phyloP scores from a whole-genome alignment of 1,140 invertebrate genomes.

The Saccostrea glomerata region DNA sequence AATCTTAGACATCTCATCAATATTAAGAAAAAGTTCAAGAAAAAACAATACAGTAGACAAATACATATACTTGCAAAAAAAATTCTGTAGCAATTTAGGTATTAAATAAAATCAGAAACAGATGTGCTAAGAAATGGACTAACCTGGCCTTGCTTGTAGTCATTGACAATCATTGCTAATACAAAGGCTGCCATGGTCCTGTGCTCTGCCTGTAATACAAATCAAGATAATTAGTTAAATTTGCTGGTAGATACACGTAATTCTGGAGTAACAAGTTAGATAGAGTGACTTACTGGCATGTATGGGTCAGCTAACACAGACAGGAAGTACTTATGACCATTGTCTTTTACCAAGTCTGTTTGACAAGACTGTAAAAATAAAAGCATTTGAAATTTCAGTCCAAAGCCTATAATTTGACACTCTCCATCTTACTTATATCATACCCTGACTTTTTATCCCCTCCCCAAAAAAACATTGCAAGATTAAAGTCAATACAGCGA shows the following conservation, averaged over 20 bases:
- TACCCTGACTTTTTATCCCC: neutral
- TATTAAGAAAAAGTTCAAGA: neutral
- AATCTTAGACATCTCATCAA: neutral
- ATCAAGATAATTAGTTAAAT: neutral
- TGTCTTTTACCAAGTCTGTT: conserved; percentile 95
- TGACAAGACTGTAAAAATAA: conserved; percentile 89
- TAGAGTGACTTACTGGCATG: conserved; percentile 85
- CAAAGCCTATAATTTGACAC: neutral
- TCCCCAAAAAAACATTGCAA: neutral
- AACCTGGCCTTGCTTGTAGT: conserved; percentile 84
- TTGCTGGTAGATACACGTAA: too few relatives aligned
- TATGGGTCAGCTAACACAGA: conserved; percentile 91
- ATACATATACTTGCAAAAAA: neutral
- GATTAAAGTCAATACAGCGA: neutral
- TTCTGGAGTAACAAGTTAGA: neutral
- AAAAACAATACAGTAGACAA: neutral
- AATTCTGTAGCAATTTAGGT: neutral
- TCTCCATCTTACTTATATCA: neutral
- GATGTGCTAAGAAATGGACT: neutral
- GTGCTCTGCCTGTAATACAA: conserved; percentile 86
- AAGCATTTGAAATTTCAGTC: conserved; percentile 58
- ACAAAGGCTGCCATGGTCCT: conserved; percentile 95
- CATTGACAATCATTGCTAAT: conserved; percentile 93
- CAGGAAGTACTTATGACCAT: conserved; percentile 96
- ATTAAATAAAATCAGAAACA: neutral